Base-by-base conservation (phyloP, 2,113 vertebrate genomes). In the Mionectes macconnelli region DNA sequence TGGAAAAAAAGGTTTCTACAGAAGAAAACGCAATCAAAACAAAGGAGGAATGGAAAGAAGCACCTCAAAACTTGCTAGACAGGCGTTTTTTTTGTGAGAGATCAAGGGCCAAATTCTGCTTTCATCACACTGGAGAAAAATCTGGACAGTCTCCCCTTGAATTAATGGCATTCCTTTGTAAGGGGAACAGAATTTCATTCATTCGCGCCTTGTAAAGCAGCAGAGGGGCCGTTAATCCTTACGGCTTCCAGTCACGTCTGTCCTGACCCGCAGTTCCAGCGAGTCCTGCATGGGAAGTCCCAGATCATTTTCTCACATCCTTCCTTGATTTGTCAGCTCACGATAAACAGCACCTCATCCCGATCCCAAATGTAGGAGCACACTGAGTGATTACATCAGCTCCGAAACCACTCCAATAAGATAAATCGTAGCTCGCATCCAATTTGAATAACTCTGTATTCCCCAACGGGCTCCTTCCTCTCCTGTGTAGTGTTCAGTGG, bases 301-400 rank as follows among this genome's bases (percentile, higher is more conserved):
- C 92, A 94, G 82, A 86, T 90, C 75, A 75, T 92, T 92, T 94
- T 90, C 79, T 68, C 0, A 35, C 95, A 96, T 94, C 92, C 93
- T 95, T 97, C 89, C 93, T 90, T 95, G 90, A 72, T 88, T 95
- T 95, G 93, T 95, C 96, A 96, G 95, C 72, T 93, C 94, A 62
- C 87, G 94, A 96, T 90, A 86, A 96, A 94, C 82, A 92, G 83
- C 83, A 88, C 91, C 92, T 94, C n/a, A 0, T 84, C 82, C 75
- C 0, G 3, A 70, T 94, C 85, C 96, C 94, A 87, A 84, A 33
- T 0, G 9, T 49, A 78, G 56, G 18, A 91, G 87, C 75, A 37
- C 90, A 70, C 60, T 86, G 91, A 96, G 94, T 92, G 94, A 88
- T 96, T 94, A 95, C 94, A 96, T 97, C 96, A 94, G 47, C 83